Conservation (phyloP, 1,140 invertebrate species). For the Heliconius eleuchia region DNA sequence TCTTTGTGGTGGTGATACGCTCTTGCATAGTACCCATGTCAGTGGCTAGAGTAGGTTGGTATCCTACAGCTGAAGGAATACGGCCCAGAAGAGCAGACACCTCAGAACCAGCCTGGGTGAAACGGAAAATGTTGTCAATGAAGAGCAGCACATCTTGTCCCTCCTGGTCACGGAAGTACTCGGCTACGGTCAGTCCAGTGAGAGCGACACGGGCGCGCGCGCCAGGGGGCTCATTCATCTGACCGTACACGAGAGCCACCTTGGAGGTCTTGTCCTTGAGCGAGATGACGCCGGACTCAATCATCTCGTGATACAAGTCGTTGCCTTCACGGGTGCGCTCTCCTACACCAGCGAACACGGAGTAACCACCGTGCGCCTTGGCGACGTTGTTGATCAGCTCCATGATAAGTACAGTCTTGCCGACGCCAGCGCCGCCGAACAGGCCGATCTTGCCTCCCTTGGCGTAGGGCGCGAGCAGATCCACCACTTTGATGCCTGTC, state of each 20-base stretch:
- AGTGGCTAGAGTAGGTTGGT: slow-evolving; percentile 90
- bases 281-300: slow-evolving; percentile 98
- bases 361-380: slow-evolving; percentile 99
- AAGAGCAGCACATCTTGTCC: slow-evolving; percentile 99
- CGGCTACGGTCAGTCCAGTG: slow-evolving; percentile 95
- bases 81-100: slow-evolving; percentile 97
- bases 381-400: slow-evolving; percentile 99
- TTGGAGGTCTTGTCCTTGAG: slow-evolving; percentile 93
- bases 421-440: not conserved
- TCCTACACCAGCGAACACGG: slow-evolving; percentile 99
- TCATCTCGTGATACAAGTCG: slow-evolving; percentile 99
- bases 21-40: slow-evolving; percentile 99
- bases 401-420: slow-evolving; percentile 90
- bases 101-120: slow-evolving; percentile 99
- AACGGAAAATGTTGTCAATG: slow-evolving; percentile 99
- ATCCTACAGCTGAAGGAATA: slow-evolving; percentile 99
- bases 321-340: slow-evolving; percentile 99
- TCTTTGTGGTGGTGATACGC: slow-evolving; percentile 99
- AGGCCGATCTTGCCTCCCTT: slow-evolving; percentile 99
- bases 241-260: slow-evolving; percentile 98
- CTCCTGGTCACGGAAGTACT: slow-evolving; percentile 99
- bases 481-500: slow-evolving; percentile 99
- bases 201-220: slow-evolving; percentile 98
- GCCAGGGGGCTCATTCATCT: slow-evolving; percentile 99
- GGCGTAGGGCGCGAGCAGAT: slow-evolving; percentile 96